Base-by-base conservation (phyloP, 2,113 vertebrate genomes). In the Prionailurus viverrinus region DNA sequence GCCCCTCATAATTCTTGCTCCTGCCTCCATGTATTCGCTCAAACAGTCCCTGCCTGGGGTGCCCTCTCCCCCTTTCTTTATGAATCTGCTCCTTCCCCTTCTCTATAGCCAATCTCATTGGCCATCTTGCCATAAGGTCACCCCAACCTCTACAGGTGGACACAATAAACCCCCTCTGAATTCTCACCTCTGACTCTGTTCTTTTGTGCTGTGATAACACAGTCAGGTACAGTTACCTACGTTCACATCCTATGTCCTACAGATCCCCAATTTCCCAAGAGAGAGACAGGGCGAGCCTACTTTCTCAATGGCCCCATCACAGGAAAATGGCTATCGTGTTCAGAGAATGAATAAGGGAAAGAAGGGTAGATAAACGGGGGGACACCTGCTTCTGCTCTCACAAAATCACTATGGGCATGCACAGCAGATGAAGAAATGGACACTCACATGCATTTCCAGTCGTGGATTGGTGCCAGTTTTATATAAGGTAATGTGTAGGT, bases 11-110 rank as follows among this genome's bases (percentile, higher is more conserved):
- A n/a, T 10, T 78, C 45, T 41, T 76, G 55, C 25, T 85, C 8
- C 3, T 12, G 11, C 13, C 78, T 82, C 78, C 29, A 48, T 83
- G 21, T 9, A 61, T 73, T 29, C 69, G n/a, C 48, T 4, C 10
- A 7, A 0, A 5, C 0, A 0, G 51, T n/a, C 36, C 19, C 79
- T 12, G 7, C 51, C 39, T 71, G 48, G 9, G 29, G 25, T 71
- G 65, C 36, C 66, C 66, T 41, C 19, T 27, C 13, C 13, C 31
- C 14, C 65, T 71, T 82, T 48, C 79, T 82, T 51, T 14, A 12
- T 45, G 14, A 73, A 48, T 53, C 51, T 83, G 36, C 21, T 73
- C 65, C 21, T n/a, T 81, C 78, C 45, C 45, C 45, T 45, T 45
- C 45, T 31, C 41, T n/a, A 33, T 23, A 66, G 25, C 8, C 45